Evolutionary conservation across 2,113 vertebrate genomes (phyloP).

Genomic region (Eurystomus gularis): DNA sequence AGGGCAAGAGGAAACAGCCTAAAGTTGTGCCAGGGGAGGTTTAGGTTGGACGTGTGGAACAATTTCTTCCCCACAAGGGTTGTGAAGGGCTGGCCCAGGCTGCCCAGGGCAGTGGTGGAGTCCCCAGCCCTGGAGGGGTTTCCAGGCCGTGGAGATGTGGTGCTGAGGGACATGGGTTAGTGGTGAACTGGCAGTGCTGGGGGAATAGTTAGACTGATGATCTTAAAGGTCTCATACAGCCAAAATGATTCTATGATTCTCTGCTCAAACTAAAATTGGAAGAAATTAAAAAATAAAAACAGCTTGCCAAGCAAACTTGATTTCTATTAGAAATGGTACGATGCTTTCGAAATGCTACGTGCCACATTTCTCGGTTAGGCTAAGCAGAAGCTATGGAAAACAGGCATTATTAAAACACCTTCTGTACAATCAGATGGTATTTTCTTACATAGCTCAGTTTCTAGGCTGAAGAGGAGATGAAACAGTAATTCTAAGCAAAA

Average conservation of each 20-base stretch:
- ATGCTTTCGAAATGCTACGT: not conserved
- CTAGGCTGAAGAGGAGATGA: not conserved
- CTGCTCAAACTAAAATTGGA: not conserved
- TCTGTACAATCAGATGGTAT: constrained; percentile 39
- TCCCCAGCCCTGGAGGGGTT: too few species aligned
- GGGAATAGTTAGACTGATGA: too few species aligned
- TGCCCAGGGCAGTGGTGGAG: too few species aligned
- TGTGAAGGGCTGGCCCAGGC: too few species aligned
- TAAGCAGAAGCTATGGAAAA: not conserved
- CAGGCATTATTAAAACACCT: constrained; percentile 8
- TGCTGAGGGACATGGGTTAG: too few species aligned
- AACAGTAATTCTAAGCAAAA: constrained; percentile 28
- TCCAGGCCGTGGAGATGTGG: too few species aligned
- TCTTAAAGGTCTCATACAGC: too few species aligned
- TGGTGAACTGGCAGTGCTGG: too few species aligned
- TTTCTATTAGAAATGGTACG: not conserved
- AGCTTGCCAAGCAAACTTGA: not conserved
- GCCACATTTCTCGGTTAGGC: not conserved
- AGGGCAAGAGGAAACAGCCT: too few species aligned
- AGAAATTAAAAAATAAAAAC: not conserved
- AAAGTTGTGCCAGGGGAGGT: too few species aligned
- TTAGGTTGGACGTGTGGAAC: too few species aligned
- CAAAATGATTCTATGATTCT: not conserved
- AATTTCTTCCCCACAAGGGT: too few species aligned
- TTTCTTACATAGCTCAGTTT: not conserved